Evolutionary conservation across 2,888 invertebrate genomes (phyloP), one percentile per base, ranked within the genome.

Genomic region (Dichetophora obliterata): DNA sequence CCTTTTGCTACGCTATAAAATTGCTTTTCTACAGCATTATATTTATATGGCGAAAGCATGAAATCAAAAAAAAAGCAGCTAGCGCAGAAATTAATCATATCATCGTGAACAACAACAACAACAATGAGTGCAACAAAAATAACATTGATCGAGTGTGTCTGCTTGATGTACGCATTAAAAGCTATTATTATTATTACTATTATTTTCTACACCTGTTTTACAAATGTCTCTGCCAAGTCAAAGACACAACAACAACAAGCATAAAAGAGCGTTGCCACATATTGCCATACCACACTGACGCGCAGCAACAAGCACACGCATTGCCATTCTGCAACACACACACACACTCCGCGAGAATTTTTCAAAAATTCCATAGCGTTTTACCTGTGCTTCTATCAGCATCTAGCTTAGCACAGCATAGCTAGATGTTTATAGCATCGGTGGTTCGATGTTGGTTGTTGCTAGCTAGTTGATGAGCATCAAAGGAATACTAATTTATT

Each of bases 401-500:
- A 59, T 22, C 59, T 27, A 27, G 24, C 22, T 24, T 24, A 57
- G n/a, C n/a, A 27, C 24, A 59, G 59, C 59, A 59, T 37, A 8
- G 37, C 37, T 37, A 37, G 37, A 37, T 37, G 37, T 37, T 43
- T 43, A 6, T 27, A 59, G 27, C 59, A 59, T 22, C 24, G 5
- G 0, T 27, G 16, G 8, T 27, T 27, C 22, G 9, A 59, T 59
- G 59, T 27, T 27, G 27, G 6, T 43, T 59, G 59, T 27, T 24
- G 27, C 31, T 31, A 31, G 31, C 31, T 31, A 31, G 31, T 16
- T 59, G 57, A 59, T 59, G 59, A 27, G 22, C 27, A 27, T 59
- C 59, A 59, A 14, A 59, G 59, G 59, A 59, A 59, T 59, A 59
- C 59, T 59, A 59, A 59, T 59, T 59, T 59, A 59, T 27, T 59